These are phyloP conservation scores for Papilio demoleus DNA, from an alignment of 2,888 invertebrate genomes.

Conservation along the genomic window DNA sequence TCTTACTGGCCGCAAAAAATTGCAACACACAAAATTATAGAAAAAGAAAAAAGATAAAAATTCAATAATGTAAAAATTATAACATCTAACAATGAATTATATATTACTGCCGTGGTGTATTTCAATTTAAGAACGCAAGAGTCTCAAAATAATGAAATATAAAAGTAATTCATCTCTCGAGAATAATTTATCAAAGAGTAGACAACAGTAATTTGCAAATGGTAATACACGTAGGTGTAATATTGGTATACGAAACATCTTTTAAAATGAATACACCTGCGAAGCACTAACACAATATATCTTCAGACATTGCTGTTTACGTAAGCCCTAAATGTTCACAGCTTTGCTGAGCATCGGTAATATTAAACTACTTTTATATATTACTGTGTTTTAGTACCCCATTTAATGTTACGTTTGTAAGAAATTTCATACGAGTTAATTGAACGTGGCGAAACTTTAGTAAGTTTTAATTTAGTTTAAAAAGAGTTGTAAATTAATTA, in stretches of 20 bases:
- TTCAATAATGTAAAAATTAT: no score
- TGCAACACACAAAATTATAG: no score
- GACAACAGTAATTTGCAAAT: constrained; percentile 36
- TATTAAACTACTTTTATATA: constrained; percentile 22
- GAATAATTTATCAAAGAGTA: constrained; percentile 33
- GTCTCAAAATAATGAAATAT: constrained; percentile 7
- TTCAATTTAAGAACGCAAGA: no score
- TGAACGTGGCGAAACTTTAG: neutral
- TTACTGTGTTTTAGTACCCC: constrained; percentile 12
- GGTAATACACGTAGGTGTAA: constrained; percentile 29
- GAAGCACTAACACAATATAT: constrained; percentile 13
- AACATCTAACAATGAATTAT: no score
- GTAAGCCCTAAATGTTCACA: constrained; percentile 31
- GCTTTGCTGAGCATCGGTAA: constrained; percentile 16
- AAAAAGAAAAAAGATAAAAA: no score
- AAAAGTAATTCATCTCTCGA: constrained; percentile 29
- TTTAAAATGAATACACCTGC: constrained; percentile 27
- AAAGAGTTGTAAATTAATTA: neutral
- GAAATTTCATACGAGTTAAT: neutral
- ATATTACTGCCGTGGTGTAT: no score
- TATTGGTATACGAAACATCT: constrained; percentile 13
- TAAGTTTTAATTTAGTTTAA: neutral
- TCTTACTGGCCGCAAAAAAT: no score
- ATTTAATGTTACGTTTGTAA: neutral
- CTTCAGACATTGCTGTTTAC: constrained; percentile 26